Evolutionary conservation across 1,140 invertebrate genomes (phyloP).

Genomic region (Caenorhabditis remanei): DNA sequence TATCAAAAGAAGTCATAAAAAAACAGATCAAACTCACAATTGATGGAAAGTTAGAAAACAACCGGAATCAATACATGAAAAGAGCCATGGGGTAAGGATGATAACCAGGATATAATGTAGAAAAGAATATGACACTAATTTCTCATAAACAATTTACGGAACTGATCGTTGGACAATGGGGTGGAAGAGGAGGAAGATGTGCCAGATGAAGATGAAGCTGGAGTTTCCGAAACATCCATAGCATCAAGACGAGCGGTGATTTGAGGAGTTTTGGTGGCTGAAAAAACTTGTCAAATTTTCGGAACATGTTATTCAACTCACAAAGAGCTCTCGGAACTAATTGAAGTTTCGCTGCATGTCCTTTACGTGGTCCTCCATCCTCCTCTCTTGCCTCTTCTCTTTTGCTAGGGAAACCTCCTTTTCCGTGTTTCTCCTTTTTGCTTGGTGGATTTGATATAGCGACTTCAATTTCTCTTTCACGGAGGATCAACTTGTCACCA

Average conservation of each 20-base stretch:
- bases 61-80: background rate
- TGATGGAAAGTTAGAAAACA: background rate
- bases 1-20: background rate
- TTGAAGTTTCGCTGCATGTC: conserved; percentile 24
- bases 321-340: conserved; percentile 24
- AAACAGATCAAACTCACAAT: background rate
- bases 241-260: conserved; percentile 46
- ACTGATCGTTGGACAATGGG: conserved; percentile 15
- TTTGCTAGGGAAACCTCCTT: background rate
- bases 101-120: background rate
- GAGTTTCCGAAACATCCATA: conserved; percentile 24
- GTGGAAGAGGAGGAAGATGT: background rate
- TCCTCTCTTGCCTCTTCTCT: background rate
- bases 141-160: conserved; percentile 43
- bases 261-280: conserved; percentile 35
- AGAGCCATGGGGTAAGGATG: background rate
- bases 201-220: background rate
- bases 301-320: background rate
- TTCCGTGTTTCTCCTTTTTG: conserved; percentile 23
- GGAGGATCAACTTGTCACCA: conserved; percentile 9
- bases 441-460: conserved; percentile 21
- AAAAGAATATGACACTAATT: background rate
- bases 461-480: conserved; percentile 17
- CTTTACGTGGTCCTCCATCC: conserved; percentile 19
- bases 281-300: background rate